These are phyloP conservation scores for Erynnis tages DNA, from an alignment of 2,888 invertebrate species.

Conservation along the genomic window DNA sequence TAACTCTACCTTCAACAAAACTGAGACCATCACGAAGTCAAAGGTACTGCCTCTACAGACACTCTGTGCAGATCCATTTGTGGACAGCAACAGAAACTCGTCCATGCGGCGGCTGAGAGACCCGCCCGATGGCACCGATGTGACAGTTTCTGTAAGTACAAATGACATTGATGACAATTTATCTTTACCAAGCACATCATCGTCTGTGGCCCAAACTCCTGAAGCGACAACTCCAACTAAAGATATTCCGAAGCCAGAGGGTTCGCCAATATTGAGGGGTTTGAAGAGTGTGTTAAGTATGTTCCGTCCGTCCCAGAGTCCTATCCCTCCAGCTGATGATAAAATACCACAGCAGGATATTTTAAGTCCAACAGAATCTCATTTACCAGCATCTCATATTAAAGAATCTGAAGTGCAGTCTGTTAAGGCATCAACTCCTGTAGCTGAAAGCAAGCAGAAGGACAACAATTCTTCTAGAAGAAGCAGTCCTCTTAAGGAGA, in stretches of 20 bases:
- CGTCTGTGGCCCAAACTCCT: conserved; percentile 59
- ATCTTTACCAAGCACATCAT: conserved; percentile 60
- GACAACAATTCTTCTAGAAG: conserved; percentile 49
- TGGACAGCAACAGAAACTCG: conserved; percentile 47
- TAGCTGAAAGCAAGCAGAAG: conserved; percentile 46
- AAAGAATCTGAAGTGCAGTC: conserved; percentile 27
- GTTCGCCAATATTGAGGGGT: conserved; percentile 71
- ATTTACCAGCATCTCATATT: conserved; percentile 28
- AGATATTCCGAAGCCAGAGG: conserved; percentile 54
- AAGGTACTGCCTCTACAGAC: conserved; percentile 59
- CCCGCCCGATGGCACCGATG: conserved; percentile 40
- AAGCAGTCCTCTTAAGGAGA: conserved; percentile 65
- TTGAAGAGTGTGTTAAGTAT: conserved; percentile 70
- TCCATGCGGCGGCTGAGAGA: conserved; percentile 48
- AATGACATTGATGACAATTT: conserved; percentile 57
- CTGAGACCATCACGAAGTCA: conserved; percentile 49
- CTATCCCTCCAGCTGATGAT: conserved; percentile 51
- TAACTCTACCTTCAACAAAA: conserved; percentile 54
- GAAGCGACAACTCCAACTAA: conserved; percentile 71
- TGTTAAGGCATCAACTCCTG: conserved; percentile 60
- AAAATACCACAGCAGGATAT: conserved; percentile 24
- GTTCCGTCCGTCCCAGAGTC: conserved; percentile 71
- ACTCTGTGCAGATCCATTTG: conserved; percentile 45
- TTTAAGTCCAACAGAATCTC: conserved; percentile 30
- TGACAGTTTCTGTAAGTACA: conserved; percentile 49